Conservation (phyloP, 2,113 vertebrate species). For the Orycteropus afer region DNA sequence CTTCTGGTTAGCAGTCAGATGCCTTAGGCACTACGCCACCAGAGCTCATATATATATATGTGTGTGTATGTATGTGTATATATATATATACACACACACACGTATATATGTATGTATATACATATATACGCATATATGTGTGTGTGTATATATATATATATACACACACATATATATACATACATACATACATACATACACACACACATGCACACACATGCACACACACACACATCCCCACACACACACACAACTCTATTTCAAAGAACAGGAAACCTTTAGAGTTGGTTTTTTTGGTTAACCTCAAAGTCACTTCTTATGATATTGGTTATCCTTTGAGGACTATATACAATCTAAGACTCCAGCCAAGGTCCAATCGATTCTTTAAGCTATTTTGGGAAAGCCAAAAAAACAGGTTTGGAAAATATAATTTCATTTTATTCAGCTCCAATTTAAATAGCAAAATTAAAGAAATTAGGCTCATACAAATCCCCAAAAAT, state of each 20-base stretch:
- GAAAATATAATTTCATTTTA: constrained; percentile 2
- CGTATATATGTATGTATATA: too few species aligned
- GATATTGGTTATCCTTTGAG: not conserved
- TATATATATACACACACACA: too few species aligned
- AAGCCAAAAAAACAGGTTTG: not conserved
- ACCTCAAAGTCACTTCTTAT: not conserved
- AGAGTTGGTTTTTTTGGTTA: not conserved
- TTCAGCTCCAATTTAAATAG: constrained; percentile 40
- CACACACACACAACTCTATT: not conserved
- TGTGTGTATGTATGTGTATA: too few species aligned
- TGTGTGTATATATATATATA: not conserved
- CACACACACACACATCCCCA: too few species aligned
- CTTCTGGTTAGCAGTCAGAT: too few species aligned
- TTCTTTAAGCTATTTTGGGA: constrained; percentile 8
- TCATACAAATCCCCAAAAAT: not conserved
- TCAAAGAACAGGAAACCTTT: not conserved
- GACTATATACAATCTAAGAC: not conserved
- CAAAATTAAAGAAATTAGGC: not conserved
- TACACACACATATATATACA: too few species aligned
- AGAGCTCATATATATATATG: too few species aligned
- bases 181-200: too few species aligned
- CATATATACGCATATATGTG: too few species aligned
- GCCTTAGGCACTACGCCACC: too few species aligned
- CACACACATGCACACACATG: too few species aligned
- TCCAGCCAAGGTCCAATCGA: not conserved